These are phyloP conservation scores for Gorsachius goisagi DNA, from an alignment of 2,113 vertebrate species.

Conservation along the genomic window DNA sequence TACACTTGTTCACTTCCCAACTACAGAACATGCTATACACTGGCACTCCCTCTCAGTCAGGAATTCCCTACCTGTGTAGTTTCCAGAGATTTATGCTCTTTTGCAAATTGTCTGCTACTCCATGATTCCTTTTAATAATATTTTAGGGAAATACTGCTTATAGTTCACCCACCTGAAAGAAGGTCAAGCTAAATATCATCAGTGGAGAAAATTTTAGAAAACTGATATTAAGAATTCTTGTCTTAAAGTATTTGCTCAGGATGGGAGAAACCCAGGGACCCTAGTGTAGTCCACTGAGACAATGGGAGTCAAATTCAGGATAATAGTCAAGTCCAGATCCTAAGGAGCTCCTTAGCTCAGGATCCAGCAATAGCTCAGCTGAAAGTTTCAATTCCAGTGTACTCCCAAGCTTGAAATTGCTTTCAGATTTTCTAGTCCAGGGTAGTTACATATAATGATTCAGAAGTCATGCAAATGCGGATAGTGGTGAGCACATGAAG, in stretches of 20 bases:
- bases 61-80: neutral
- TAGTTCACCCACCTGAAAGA: neutral
- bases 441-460: neutral
- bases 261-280: neutral
- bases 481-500: neutral
- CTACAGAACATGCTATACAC: neutral
- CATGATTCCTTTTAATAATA: neutral
- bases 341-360: neutral
- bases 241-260: neutral
- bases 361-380: neutral
- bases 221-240: neutral
- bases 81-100: neutral
- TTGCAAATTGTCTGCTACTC: neutral
- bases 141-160: neutral
- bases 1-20: neutral
- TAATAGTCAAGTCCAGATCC: neutral
- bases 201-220: neutral
- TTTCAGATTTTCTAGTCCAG: neutral
- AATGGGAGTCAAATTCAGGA: neutral
- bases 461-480: neutral
- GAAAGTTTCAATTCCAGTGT: neutral
- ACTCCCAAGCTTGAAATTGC: neutral
- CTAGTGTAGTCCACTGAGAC: neutral
- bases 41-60: no score
- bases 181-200: neutral